Conservation (phyloP, 2,888 invertebrate genomes). For the Caenorhabditis afra region DNA sequence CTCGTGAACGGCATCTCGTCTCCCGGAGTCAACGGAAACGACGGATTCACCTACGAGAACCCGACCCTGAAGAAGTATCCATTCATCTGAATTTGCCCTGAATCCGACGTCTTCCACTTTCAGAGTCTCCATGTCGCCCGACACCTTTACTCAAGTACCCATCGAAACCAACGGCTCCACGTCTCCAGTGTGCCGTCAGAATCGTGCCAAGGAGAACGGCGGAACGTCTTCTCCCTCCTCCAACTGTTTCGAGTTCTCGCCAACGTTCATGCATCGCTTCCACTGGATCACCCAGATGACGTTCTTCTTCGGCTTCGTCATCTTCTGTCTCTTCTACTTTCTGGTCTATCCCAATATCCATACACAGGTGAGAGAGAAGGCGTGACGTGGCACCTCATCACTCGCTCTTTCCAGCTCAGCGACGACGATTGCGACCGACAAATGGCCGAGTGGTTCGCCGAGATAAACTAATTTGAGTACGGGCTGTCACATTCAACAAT, state of each 20-base stretch:
- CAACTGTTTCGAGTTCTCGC: slow-evolving; percentile 65
- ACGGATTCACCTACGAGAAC: slow-evolving; percentile 48
- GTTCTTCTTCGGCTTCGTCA: slow-evolving; percentile 79
- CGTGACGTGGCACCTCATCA: neutral
- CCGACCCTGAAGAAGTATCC: slow-evolving; percentile 40
- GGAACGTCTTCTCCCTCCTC: slow-evolving; percentile 11
- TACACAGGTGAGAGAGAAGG: slow-evolving; percentile 42
- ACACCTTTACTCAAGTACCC: slow-evolving; percentile 35
- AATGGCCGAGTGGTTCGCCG: slow-evolving; percentile 71
- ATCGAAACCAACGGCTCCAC: slow-evolving; percentile 47
- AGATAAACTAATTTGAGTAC: slow-evolving; percentile 39
- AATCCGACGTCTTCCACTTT: neutral
- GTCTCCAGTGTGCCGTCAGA: slow-evolving; percentile 39
- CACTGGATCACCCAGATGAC: slow-evolving; percentile 79
- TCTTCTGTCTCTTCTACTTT: slow-evolving; percentile 79
- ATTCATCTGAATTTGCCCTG: neutral
- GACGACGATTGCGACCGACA: slow-evolving; percentile 70
- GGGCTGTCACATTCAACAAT: neutral
- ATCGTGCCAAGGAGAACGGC: slow-evolving; percentile 43
- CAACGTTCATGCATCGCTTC: slow-evolving; percentile 75
- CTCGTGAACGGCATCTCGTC: slow-evolving; percentile 64
- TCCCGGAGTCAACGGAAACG: slow-evolving; percentile 25
- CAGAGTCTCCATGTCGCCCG: slow-evolving; percentile 33
- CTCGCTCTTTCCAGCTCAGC: slow-evolving; percentile 47
- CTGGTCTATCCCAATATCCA: slow-evolving; percentile 79